phyloP scores from a whole-genome alignment of 2,113 vertebrate genomes.

The Illadopsis cleaveri region DNA sequence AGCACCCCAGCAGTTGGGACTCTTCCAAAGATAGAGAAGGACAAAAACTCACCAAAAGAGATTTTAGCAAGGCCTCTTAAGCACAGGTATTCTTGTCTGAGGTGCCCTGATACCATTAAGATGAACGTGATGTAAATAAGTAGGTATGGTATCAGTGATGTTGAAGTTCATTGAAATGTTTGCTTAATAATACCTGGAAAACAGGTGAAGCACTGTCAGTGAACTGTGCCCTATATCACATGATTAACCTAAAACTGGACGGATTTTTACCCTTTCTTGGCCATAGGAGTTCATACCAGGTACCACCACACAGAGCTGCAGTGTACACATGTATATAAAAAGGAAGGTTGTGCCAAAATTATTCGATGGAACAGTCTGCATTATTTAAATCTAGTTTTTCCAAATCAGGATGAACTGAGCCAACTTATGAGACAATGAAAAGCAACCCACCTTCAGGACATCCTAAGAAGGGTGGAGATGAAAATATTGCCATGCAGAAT shows the following conservation, averaged over 20 bases:
- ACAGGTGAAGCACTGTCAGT: background rate
- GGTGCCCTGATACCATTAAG: background rate
- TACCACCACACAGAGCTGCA: background rate
- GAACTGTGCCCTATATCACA: background rate
- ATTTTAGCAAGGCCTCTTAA: background rate
- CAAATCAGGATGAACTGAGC: background rate
- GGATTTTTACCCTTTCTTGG: background rate
- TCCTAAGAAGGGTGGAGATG: background rate
- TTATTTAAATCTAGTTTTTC: background rate
- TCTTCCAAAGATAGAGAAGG: background rate
- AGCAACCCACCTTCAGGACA: background rate
- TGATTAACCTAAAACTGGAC: background rate
- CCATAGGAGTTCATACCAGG: background rate
- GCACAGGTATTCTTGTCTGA: background rate
- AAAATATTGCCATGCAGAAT: background rate
- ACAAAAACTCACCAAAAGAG: background rate
- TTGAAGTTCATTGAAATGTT: background rate
- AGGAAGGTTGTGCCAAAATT: background rate
- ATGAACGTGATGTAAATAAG: background rate
- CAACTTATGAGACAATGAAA: background rate
- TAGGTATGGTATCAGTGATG: background rate
- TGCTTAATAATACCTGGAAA: background rate
- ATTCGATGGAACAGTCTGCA: accelerated
- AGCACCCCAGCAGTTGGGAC: background rate
- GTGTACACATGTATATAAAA: background rate